phyloP scores from a whole-genome alignment of 2,113 vertebrate genomes.

The Meles meles region DNA sequence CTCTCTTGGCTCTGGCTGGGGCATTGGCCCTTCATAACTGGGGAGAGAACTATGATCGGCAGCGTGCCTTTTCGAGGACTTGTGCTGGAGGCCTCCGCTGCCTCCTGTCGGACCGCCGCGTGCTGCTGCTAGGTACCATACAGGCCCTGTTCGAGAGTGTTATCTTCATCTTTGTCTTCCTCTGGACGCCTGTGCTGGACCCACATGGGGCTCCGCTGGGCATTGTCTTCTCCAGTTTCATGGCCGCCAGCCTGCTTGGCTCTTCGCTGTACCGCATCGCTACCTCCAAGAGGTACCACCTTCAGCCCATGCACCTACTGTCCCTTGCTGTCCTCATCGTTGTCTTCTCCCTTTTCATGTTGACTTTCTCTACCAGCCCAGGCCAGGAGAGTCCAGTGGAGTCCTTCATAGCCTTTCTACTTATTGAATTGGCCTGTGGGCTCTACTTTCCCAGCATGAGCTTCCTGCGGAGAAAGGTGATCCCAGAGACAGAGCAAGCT shows the following conservation, averaged over 20 bases:
- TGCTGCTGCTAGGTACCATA: conserved; percentile 90
- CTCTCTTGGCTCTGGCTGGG: conserved; percentile 85
- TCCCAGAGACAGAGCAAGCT: conserved; percentile 89
- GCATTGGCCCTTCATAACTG: conserved; percentile 88
- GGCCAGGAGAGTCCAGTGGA: conserved; percentile 90
- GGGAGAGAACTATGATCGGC: conserved; percentile 87
- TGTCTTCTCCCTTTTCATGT: conserved; percentile 94
- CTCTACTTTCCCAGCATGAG: conserved; percentile 95
- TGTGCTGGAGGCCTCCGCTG: conserved; percentile 89
- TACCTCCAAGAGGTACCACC: conserved; percentile 87
- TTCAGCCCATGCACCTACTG: conserved; percentile 92
- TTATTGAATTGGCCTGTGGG: conserved; percentile 92
- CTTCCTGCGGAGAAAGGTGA: conserved; percentile 90
- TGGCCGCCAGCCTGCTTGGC: conserved; percentile 92
- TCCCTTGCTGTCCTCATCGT: conserved; percentile 91
- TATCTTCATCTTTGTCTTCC: conserved; percentile 95
- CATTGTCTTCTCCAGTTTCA: conserved; percentile 92
- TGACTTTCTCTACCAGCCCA: conserved; percentile 91
- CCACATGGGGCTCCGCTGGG: conserved; percentile 91
- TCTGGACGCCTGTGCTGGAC: conserved; percentile 95
- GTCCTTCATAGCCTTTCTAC: conserved; percentile 93
- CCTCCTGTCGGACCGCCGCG: conserved; percentile 89
- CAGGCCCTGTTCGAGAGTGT: conserved; percentile 96
- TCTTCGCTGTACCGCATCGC: conserved; percentile 90
- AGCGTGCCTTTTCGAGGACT: conserved; percentile 82